phyloP scores from a whole-genome alignment of 2,797 vertebrate genomes.

The Saxicola maurus region DNA sequence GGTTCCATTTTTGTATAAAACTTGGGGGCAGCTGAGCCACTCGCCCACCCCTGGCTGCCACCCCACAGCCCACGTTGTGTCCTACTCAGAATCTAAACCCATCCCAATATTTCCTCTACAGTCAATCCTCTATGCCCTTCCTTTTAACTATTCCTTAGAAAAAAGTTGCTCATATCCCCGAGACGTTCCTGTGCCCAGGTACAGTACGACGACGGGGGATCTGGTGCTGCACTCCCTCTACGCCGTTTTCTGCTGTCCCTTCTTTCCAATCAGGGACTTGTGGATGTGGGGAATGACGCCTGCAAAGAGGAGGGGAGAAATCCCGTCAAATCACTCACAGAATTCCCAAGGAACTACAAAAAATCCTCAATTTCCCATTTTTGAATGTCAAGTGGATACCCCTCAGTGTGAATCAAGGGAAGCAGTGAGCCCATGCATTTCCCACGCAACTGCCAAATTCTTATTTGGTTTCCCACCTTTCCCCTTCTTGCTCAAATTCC shows the following conservation, averaged over 20 bases:
- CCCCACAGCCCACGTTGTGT: neutral
- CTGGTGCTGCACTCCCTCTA: constrained; percentile 39
- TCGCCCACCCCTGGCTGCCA: neutral
- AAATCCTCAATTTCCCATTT: neutral
- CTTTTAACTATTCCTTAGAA: neutral
- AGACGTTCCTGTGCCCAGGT: constrained; percentile 70
- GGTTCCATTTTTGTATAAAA: constrained; percentile 85
- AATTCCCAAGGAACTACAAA: neutral
- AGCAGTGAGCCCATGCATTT: rapidly evolving
- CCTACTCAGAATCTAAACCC: neutral
- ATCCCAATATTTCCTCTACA: neutral
- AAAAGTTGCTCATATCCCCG: constrained; percentile 40
- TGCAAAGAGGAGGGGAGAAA: constrained; percentile 33
- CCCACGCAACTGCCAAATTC: neutral
- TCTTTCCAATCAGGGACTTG: constrained; percentile 97
- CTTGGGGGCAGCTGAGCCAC: constrained; percentile 84
- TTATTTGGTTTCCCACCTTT: rapidly evolving
- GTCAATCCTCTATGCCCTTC: neutral
- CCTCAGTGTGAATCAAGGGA: rapidly evolving
- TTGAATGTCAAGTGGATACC: rapidly evolving
- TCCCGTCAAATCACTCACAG: rapidly evolving
- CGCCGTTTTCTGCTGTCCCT: constrained; percentile 95
- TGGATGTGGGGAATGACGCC: constrained; percentile 98
- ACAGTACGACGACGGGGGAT: constrained; percentile 7
- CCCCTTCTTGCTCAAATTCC: neutral